A percentile compares a stretch with the other conserved stretches of the same genome.
These are phyloP conservation scores for Escarpia spicata DNA, from an alignment of 2,888 invertebrate species.

Conservation along the genomic window DNA sequence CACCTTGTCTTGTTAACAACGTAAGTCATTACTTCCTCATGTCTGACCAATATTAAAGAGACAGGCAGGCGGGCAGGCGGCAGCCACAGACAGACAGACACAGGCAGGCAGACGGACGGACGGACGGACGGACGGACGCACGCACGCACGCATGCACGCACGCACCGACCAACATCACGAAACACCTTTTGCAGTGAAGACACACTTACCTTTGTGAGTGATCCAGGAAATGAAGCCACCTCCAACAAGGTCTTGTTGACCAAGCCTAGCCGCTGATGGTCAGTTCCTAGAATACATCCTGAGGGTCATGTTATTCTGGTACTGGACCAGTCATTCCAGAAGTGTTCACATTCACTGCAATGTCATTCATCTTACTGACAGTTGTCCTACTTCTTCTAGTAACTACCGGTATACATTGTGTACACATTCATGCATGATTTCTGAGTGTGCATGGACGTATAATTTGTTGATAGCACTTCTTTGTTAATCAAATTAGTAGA, in stretches of 20 bases:
- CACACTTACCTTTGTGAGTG: not conserved
- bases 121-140: no score
- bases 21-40: no score
- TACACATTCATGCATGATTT: not conserved
- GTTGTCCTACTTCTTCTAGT: not conserved
- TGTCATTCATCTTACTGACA: constrained; percentile 5
- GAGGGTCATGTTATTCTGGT: not conserved
- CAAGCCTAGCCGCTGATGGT: not conserved
- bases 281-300: constrained; percentile 4
- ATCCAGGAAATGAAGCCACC: not conserved
- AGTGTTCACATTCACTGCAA: not conserved
- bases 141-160: no score
- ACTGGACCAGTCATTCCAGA: not conserved
- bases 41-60: no score
- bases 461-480: no score
- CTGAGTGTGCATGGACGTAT: not conserved
- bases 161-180: not conserved
- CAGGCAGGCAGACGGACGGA: no score
- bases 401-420: not conserved
- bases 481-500: no score
- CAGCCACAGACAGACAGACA: no score
- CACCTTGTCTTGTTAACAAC: no score
- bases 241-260: not conserved
- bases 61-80: no score
- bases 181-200: not conserved